Evolutionary conservation across 2,888 invertebrate genomes (phyloP).

Genomic region (Petrolisthes cinctipes): DNA sequence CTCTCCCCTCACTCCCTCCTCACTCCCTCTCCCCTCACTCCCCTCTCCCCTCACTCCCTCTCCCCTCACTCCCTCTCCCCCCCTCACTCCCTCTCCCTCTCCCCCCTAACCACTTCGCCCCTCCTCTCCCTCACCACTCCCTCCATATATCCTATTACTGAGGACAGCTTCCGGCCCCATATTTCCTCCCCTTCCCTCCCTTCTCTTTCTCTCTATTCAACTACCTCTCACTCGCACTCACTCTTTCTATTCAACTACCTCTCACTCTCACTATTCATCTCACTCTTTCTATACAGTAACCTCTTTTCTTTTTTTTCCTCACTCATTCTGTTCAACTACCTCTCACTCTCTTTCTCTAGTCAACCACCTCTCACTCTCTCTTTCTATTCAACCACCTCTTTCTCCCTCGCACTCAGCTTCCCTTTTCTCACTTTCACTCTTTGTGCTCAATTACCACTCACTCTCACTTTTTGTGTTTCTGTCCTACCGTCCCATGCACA

Average conservation of each 20-base stretch:
- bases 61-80: not conserved
- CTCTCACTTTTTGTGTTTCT: not conserved
- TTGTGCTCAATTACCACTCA: not conserved
- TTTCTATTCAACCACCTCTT: not conserved
- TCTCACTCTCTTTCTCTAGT: not conserved
- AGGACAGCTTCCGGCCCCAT: not conserved
- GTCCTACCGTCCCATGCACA: not conserved
- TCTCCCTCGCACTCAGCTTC: not conserved
- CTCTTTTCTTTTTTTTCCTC: not conserved
- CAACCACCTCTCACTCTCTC: not conserved
- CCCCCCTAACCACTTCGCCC: not conserved
- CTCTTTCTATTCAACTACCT: not conserved
- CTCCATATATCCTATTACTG: not conserved
- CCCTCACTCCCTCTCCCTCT: constrained; percentile 18
- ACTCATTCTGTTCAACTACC: not conserved
- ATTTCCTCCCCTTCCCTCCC: not conserved
- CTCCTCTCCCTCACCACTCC: not conserved
- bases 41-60: not conserved
- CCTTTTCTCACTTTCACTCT: not conserved
- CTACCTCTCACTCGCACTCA: not conserved
- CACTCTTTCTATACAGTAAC: not conserved
- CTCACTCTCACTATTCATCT: not conserved
- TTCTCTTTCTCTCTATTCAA: not conserved
- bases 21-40: not conserved
- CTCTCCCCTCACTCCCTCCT: constrained; percentile 11